Conservation (phyloP, 2,888 invertebrate species). For the Harpalus rubripes region DNA sequence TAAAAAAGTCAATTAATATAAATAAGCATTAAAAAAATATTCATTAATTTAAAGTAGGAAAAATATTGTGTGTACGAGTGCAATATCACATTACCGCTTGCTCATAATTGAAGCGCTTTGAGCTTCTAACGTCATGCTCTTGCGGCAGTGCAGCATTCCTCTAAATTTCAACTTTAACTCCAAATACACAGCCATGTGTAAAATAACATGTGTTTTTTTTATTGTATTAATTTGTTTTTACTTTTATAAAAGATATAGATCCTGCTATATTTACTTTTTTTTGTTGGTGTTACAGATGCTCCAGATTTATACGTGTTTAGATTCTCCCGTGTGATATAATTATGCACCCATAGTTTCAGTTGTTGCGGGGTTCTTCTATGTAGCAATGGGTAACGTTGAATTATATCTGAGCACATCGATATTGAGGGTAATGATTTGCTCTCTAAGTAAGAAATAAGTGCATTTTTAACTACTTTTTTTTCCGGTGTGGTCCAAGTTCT, state of each 20-base stretch:
- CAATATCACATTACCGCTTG: background rate
- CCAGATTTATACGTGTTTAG: too few species aligned
- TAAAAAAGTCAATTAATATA: background rate
- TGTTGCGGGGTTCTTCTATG: background rate
- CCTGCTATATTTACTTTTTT: background rate
- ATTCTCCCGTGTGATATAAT: background rate
- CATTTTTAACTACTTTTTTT: background rate
- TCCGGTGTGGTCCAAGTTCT: slow-evolving; percentile 1
- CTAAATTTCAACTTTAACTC: background rate
- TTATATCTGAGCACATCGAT: background rate
- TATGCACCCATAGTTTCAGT: slow-evolving; percentile 1
- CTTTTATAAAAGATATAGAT: background rate
- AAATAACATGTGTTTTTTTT: background rate
- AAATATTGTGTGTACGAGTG: background rate
- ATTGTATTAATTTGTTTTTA: background rate
- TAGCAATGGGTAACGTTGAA: background rate
- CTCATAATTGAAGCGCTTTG: background rate
- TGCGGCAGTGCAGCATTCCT: too few species aligned
- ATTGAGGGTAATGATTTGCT: background rate
- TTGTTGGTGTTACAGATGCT: background rate
- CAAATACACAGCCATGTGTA: background rate
- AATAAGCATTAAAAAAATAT: background rate
- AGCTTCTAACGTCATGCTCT: too few species aligned
- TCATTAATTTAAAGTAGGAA: background rate
- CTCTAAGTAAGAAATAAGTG: background rate